Percentiles rank a stretch among this genome's conserved stretches.
Conservation (phyloP, 2,113 vertebrate genomes). For the Oncorhynchus masou region DNA sequence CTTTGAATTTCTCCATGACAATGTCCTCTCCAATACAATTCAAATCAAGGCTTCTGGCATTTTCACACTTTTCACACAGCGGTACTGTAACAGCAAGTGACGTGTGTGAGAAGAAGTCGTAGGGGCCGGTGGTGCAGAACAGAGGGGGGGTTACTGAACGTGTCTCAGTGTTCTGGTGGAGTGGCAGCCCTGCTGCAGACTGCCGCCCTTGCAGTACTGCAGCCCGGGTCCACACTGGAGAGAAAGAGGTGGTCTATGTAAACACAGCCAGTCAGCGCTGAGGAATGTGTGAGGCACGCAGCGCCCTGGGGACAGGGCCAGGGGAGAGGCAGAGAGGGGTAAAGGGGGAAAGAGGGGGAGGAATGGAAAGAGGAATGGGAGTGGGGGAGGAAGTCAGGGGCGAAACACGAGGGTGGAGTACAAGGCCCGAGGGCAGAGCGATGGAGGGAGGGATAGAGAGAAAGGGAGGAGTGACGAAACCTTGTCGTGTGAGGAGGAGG, state of each 20-base stretch:
- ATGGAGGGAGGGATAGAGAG: neutral
- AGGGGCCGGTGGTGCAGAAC: conserved; percentile 17
- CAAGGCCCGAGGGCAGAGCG: neutral
- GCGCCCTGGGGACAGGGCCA: conserved; percentile 9
- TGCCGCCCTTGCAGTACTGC: too few relatives aligned
- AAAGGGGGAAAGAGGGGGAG: neutral
- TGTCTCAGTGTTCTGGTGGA: neutral
- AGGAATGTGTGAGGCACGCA: conserved; percentile 69
- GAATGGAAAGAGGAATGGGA: conserved; percentile 30
- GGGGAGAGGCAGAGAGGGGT: neutral
- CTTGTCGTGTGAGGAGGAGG: conserved; percentile 14
- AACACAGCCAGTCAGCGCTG: conserved; percentile 66
- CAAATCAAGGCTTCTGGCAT: conserved; percentile 32
- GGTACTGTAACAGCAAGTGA: conserved; percentile 4
- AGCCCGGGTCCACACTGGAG: conserved; percentile 17
- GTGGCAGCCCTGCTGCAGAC: conserved; percentile 18
- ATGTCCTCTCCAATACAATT: neutral
- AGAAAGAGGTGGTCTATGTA: conserved; percentile 61
- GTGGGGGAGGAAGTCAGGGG: conserved; percentile 41
- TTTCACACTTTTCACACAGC: conserved; percentile 4
- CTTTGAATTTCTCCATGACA: neutral
- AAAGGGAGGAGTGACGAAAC: neutral
- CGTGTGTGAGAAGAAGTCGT: conserved; percentile 39
- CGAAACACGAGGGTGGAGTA: conserved; percentile 10
- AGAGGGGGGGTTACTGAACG: neutral